phyloP scores from a whole-genome alignment of 2,797 vertebrate genomes.

The Meriones psammophilus region DNA sequence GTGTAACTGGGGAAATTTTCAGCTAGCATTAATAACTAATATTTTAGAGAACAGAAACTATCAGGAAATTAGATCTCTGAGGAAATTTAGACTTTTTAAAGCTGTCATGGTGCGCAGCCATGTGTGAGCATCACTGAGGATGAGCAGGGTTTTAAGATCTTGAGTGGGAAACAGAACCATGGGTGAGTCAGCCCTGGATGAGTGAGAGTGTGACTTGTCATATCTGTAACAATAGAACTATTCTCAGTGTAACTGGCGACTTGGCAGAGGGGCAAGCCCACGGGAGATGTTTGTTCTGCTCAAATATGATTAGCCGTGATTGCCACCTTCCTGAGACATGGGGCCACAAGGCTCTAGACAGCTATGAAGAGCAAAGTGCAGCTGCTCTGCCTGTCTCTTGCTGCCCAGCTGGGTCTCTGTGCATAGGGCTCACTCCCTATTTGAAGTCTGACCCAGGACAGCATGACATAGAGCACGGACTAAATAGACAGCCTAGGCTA shows the following conservation, averaged over 20 bases:
- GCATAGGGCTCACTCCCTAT: accelerated
- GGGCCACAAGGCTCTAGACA: background rate
- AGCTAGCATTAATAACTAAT: conserved; percentile 48
- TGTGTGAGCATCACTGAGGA: background rate
- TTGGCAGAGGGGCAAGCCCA: background rate
- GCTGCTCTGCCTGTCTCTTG: too few species aligned
- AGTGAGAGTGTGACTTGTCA: background rate
- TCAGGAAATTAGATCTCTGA: background rate
- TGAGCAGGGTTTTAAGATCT: background rate
- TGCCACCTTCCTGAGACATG: background rate
- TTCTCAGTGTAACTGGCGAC: background rate
- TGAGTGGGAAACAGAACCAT: background rate
- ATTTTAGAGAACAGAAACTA: background rate
- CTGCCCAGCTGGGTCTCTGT: too few species aligned
- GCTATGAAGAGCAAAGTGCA: background rate
- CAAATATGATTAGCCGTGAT: background rate
- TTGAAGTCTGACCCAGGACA: background rate
- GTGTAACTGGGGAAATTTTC: conserved; percentile 16
- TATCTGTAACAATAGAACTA: background rate
- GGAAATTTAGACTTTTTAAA: background rate
- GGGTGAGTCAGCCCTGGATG: background rate
- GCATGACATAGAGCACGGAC: background rate
- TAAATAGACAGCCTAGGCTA: background rate
- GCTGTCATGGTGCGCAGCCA: accelerated
- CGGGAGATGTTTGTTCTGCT: background rate